phyloP scores from a whole-genome alignment of 2,113 vertebrate genomes.

The Myiozetetes cayanensis region DNA sequence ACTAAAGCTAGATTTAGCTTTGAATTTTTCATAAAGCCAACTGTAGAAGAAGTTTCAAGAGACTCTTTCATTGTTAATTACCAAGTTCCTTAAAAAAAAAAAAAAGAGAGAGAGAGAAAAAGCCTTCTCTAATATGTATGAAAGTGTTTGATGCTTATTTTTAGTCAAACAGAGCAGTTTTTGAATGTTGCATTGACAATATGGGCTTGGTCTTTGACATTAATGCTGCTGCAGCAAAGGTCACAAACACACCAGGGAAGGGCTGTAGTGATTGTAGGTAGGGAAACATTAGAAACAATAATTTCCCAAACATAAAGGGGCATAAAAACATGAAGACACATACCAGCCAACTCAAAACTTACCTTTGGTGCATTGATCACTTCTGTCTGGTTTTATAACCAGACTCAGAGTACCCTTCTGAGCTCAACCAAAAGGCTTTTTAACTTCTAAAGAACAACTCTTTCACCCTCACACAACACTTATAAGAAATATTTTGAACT shows the following conservation, averaged over 20 bases:
- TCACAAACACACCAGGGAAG: neutral
- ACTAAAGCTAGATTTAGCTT: slow-evolving; percentile 31
- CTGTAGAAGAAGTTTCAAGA: slow-evolving; percentile 33
- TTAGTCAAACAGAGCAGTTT: slow-evolving; percentile 17
- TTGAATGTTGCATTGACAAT: neutral
- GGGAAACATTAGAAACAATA: neutral
- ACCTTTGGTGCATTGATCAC: neutral
- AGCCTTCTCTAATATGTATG: neutral
- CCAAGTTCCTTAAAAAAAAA: neutral
- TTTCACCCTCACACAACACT: neutral
- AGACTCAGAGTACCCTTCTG: neutral
- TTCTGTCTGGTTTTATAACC: neutral
- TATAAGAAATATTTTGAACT: neutral
- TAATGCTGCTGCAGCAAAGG: neutral
- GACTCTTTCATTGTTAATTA: slow-evolving; percentile 45
- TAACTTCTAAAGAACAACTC: neutral
- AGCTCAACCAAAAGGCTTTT: neutral
- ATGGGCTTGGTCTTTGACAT: neutral
- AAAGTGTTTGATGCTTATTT: slow-evolving; percentile 19
- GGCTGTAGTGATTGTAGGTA: neutral
- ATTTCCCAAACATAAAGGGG: neutral
- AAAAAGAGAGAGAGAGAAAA: neutral
- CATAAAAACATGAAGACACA: neutral
- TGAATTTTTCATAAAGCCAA: slow-evolving; percentile 46
- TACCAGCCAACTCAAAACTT: neutral